phyloP scores from a whole-genome alignment of 2,888 invertebrate genomes.

The Limnephilus marmoratus region DNA sequence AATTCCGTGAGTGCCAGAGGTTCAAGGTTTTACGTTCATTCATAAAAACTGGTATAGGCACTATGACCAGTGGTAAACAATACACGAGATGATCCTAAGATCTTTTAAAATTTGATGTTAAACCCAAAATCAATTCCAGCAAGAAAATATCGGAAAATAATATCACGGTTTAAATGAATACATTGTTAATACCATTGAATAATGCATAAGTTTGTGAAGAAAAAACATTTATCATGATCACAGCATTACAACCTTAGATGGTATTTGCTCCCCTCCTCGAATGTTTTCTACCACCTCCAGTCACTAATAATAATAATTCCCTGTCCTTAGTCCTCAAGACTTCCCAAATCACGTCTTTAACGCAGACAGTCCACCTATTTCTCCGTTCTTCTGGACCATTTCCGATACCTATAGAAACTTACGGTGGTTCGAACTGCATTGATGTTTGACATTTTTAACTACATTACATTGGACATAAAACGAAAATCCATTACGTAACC shows the following conservation, averaged over 20 bases:
- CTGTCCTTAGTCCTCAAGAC: neutral
- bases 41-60: constrained; percentile 49
- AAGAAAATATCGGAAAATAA: no score
- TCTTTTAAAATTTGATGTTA: neutral
- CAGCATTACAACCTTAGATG: neutral
- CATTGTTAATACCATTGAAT: no score
- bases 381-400: no score
- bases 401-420: no score
- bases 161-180: no score
- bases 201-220: no score
- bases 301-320: no score
- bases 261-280: neutral
- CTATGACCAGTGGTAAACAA: neutral
- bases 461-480: no score
- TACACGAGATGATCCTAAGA: neutral
- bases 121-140: no score
- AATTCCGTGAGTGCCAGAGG: constrained; percentile 41
- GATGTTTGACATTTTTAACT: no score
- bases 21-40: constrained; percentile 57
- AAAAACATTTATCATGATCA: neutral
- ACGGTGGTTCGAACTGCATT: no score
- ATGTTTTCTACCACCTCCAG: neutral
- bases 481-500: no score
- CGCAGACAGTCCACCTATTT: neutral
- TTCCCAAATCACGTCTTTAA: neutral